phyloP scores from a whole-genome alignment of 2,888 invertebrate genomes.

The Pecten maximus region DNA sequence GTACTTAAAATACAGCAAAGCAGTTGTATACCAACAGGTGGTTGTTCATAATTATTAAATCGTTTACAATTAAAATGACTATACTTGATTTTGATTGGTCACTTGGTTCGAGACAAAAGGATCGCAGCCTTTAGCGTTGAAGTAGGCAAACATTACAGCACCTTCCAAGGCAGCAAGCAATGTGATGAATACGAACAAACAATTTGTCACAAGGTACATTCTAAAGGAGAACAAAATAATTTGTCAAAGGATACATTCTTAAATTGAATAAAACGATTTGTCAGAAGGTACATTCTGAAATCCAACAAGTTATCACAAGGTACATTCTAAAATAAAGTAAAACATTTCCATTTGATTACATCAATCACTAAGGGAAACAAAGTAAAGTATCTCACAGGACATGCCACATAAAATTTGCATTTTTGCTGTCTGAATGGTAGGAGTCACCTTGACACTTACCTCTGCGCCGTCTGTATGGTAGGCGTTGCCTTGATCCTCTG shows the following conservation, averaged over 20 bases:
- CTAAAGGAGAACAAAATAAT: not conserved
- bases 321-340: too few species aligned
- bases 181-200: not conserved
- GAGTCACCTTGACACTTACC: not conserved
- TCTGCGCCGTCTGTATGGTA: constrained; percentile 35
- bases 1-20: too few species aligned
- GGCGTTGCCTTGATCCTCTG: constrained; percentile 60
- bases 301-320: too few species aligned
- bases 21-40: too few species aligned
- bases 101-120: not conserved
- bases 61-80: too few species aligned
- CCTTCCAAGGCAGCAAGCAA: not conserved
- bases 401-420: too few species aligned
- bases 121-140: not conserved
- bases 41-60: too few species aligned
- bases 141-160: constrained; percentile 9
- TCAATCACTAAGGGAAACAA: too few species aligned
- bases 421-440: too few species aligned
- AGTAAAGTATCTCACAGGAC: too few species aligned
- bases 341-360: too few species aligned
- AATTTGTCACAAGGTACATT: not conserved
- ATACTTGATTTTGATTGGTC: not conserved
- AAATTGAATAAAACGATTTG: not conserved
- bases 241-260: not conserved
- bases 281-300: too few species aligned